phyloP scores from a whole-genome alignment of 2,797 vertebrate species.

The Pseudomugil tenellus region DNA sequence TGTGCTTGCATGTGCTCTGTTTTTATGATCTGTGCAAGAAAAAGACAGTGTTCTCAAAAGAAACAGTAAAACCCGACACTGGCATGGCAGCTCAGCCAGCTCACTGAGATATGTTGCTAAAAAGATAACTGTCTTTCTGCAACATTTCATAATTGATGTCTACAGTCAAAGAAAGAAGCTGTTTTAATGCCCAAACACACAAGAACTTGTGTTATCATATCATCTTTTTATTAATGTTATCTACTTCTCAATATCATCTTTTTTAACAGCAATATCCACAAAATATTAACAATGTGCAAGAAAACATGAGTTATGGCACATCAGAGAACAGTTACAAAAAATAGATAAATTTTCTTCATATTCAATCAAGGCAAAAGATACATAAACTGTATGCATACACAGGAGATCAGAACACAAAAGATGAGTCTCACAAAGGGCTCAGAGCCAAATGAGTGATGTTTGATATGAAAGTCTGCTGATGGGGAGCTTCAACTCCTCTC shows the following conservation, averaged over 20 bases:
- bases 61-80: conserved; percentile 2
- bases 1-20: conserved; percentile 26
- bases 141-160: not conserved
- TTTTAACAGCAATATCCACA: conserved; percentile 89
- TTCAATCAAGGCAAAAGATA: conserved; percentile 86
- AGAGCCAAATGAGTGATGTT: conserved; percentile 61
- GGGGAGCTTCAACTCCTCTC: conserved; percentile 62
- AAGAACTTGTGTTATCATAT: conserved; percentile 62
- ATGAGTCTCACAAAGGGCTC: conserved; percentile 73
- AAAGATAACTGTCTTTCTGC: not conserved
- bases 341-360: conserved; percentile 85
- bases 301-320: conserved; percentile 86
- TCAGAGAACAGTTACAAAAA: conserved; percentile 87
- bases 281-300: conserved; percentile 89
- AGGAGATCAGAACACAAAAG: conserved; percentile 80
- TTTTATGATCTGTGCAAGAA: conserved; percentile 11
- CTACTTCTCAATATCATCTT: conserved; percentile 82
- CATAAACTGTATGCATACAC: conserved; percentile 80
- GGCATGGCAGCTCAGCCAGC: not conserved
- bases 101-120: not conserved
- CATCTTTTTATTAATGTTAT: conserved; percentile 80
- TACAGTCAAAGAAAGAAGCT: not conserved
- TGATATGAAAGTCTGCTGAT: conserved; percentile 64
- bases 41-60: not conserved
- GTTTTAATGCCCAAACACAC: not conserved